Base-by-base conservation (phyloP, 2,797 vertebrate species). In the Yasuhikotakia modesta region DNA sequence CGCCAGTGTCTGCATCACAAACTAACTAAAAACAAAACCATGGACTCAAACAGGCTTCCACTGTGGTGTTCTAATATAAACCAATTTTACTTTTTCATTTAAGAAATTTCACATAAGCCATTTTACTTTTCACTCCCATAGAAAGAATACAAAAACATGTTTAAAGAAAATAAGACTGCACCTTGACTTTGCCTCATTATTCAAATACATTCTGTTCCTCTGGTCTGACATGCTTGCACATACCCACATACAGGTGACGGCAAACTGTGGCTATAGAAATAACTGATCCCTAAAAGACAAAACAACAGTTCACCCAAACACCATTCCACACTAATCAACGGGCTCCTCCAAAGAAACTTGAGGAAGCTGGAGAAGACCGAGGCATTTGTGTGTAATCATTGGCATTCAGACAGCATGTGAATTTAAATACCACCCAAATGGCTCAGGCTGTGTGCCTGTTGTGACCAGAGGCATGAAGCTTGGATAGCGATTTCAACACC, bases 361-460 rank as follows among this genome's bases (percentile, higher is more conserved):
- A 61, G 74, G 27, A 39, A 45, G 30, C 53, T 77, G 52, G 66
- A 70, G 67, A 53, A 78, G 76, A 70, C 67, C 0, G 45, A 32
- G 57, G 76, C 57, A 78, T 70, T 70, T 70, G 76, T 78, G 63
- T 78, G 76, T 53, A 45, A 64, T 70, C 46, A 67, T 70, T 78
- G 76, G 76, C 67, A 70, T 70, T 70, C 45, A 50, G 45, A 53
- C 57, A 39, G 57, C 66, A 61, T 77, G 55, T 50, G 45, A 70
- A 70, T 70, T 39, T 70, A 77, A 77, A 77, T 70, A 50, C 35
- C 66, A n/a, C 76, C 76, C 66, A 63, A 70, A 78, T 53, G 21
- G 66, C 67, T 39, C 5, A 22, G 46, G 57, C 66, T 19, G 43
- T 70, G 75, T 70, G 55, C 55, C 75, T 24, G 66, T 63, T 63